Base-by-base conservation (phyloP, 2,888 invertebrate species). In the Aproaerema taeniolella region DNA sequence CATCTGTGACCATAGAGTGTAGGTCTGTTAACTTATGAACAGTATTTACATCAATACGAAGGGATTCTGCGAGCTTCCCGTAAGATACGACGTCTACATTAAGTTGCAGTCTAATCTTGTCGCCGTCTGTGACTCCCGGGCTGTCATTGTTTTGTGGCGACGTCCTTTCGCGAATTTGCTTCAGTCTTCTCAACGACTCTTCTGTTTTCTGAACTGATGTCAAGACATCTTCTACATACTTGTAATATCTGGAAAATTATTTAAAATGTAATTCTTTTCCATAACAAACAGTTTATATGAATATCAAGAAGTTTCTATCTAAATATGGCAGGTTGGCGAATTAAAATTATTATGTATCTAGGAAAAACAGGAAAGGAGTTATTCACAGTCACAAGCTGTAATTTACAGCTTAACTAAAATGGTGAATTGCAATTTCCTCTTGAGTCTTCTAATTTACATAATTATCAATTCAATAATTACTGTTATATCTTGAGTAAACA, bases 161-260 rank as follows among this genome's bases (percentile, higher is more conserved):
- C 32, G 67, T 62, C 62, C 88, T 88, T 43, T 93, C 93, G 47
- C 95, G 89, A 12, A 93, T 92, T 74, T 93, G 93, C 77, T 97
- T 97, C 65, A 99, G 87, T 55, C 97, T 90, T 64, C 95, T 91
- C 49, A 99, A 80, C 40, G 97, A 97, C 67, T 98, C 97, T 69
- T 98, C 98, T 53, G 98, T 98, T 82, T 94, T 96, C 70, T 95
- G 95, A 7, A 98, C 97, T 1, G 97, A 97, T 31, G 93, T 94
- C 46, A 99, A 81, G 1, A 98, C 96, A 75, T 97, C 96, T 58
- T 91, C 90, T 10, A 97, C 95, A 44, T 93, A 90, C 54, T 87
- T 88, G 61, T 89, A 89, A 75, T 94, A 95, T 57, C 90, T 90
- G 64, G 28, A 70, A 64, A 26, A n/a, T n/a, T n/a, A n/a, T n/a